Conservation (phyloP, 2,888 invertebrate species). For the Gibbula magus region DNA sequence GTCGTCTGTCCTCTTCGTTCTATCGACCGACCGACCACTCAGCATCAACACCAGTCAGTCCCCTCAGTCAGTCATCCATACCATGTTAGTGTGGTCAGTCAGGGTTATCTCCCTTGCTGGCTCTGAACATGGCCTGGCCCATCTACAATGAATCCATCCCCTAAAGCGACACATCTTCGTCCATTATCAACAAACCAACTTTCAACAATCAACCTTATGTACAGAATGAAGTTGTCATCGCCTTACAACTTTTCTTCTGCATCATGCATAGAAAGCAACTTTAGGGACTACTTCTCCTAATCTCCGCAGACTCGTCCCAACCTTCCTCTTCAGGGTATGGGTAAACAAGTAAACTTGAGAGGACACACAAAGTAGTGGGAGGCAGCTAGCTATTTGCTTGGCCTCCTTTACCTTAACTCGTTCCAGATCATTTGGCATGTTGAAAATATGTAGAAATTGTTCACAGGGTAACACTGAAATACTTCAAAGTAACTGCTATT, state of each 20-base stretch:
- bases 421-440: neutral
- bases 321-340: conserved; percentile 7
- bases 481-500: neutral
- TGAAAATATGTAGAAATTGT: neutral
- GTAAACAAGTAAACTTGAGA: neutral
- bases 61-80: neutral
- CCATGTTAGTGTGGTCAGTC: neutral
- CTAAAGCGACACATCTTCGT: conserved; percentile 11
- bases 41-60: conserved; percentile 9
- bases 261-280: conserved; percentile 8
- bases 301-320: conserved; percentile 9
- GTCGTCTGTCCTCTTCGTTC: neutral
- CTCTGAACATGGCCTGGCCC: neutral
- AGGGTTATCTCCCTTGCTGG: neutral
- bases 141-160: conserved; percentile 18
- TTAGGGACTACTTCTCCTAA: conserved; percentile 14
- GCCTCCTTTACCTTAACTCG: neutral
- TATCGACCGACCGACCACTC: neutral
- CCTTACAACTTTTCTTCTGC: conserved; percentile 18
- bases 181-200: conserved; percentile 12
- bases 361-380: neutral
- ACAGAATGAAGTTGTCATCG: conserved; percentile 23
- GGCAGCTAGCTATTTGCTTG: neutral
- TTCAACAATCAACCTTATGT: conserved; percentile 14
- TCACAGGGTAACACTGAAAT: neutral